phyloP scores from a whole-genome alignment of 2,888 invertebrate genomes.

The Hirtodrosophila cameraria region DNA sequence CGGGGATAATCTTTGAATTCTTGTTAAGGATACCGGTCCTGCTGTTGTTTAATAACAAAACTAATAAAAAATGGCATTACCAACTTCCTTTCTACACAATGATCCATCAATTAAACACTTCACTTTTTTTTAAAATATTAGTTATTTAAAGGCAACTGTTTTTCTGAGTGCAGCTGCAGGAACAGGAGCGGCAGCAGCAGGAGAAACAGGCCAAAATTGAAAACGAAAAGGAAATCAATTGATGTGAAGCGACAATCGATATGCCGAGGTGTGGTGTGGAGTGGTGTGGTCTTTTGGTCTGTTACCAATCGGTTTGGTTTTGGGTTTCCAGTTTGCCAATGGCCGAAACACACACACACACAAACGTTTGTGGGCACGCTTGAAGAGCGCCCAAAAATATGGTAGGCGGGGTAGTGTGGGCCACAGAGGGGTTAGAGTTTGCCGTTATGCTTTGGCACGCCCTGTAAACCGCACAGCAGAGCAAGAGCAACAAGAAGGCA shows the following conservation, averaged over 20 bases:
- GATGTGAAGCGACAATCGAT: constrained; percentile 76
- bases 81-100: too few relatives aligned
- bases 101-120: too few relatives aligned
- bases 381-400: constrained; percentile 34
- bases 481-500: constrained; percentile 22
- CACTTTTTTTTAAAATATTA: too few relatives aligned
- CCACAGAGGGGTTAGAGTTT: constrained; percentile 21
- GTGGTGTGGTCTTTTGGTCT: constrained; percentile 12
- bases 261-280: constrained; percentile 53
- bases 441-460: constrained; percentile 60
- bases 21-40: too few relatives aligned
- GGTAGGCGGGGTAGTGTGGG: neutral
- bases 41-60: too few relatives aligned
- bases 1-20: too few relatives aligned
- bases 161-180: neutral
- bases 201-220: constrained; percentile 57
- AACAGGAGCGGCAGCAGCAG: constrained; percentile 13
- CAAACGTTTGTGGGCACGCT: constrained; percentile 57
- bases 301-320: constrained; percentile 19
- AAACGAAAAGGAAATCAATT: constrained; percentile 80
- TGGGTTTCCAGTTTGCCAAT: constrained; percentile 23
- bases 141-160: too few relatives aligned
- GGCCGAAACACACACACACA: constrained; percentile 57
- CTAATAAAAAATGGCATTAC: too few relatives aligned
- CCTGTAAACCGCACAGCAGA: constrained; percentile 50